Percentiles rank a stretch among this genome's conserved stretches.
These are phyloP conservation scores for Dryoscopus gambensis DNA, from an alignment of 2,113 vertebrate species.

Conservation along the genomic window DNA sequence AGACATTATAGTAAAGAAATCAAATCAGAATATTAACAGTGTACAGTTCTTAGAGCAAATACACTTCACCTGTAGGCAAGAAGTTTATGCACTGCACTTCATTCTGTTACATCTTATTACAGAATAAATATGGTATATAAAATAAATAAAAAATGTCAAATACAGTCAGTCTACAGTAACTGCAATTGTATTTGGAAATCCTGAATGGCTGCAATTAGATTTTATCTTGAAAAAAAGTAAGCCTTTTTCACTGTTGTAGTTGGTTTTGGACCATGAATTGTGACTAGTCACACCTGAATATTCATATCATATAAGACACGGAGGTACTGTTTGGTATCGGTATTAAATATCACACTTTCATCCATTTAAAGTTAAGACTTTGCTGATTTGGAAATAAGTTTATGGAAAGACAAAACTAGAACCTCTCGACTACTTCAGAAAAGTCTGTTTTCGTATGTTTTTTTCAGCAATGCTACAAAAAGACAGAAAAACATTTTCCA, in stretches of 20 bases:
- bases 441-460: neutral
- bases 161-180: neutral
- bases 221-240: neutral
- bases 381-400: neutral
- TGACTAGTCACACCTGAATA: neutral
- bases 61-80: neutral
- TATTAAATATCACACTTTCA: neutral
- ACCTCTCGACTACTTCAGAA: neutral
- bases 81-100: neutral
- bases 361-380: neutral
- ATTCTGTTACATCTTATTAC: neutral
- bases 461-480: neutral
- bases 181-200: neutral
- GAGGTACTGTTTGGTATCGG: neutral
- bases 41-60: neutral
- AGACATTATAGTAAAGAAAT: neutral
- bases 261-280: neutral
- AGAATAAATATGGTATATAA: neutral
- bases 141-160: neutral
- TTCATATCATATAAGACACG: fast-evolving
- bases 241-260: neutral
- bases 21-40: neutral
- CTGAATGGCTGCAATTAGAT: neutral
- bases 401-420: neutral
- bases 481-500: neutral